Conservation (phyloP, 2,888 invertebrate genomes). For the Willowsia nigromaculata region DNA sequence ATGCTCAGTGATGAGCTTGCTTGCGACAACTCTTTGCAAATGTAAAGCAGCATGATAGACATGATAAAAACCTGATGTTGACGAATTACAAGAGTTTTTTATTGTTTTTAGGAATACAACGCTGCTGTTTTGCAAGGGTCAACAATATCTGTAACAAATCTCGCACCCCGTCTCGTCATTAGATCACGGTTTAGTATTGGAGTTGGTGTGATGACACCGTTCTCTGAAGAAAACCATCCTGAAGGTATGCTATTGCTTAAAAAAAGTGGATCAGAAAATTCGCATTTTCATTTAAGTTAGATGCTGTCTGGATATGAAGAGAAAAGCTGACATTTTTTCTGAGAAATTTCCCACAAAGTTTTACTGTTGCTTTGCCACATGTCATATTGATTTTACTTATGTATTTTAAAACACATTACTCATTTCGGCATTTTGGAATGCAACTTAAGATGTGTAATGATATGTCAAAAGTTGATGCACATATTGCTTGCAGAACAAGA, state of each 20-base stretch:
- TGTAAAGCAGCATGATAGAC: constrained; percentile 30
- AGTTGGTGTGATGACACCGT: constrained; percentile 78
- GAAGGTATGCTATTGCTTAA: constrained; percentile 65
- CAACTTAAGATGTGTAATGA: no score
- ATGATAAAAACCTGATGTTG: constrained; percentile 58
- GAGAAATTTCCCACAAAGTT: not conserved
- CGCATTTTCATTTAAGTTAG: not conserved
- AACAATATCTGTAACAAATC: constrained; percentile 75
- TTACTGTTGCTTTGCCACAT: constrained; percentile 19
- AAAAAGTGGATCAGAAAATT: not conserved
- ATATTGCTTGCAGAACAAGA: not conserved
- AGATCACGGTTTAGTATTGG: constrained; percentile 78
- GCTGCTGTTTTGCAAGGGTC: constrained; percentile 77
- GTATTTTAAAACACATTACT: not conserved
- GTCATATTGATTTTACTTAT: constrained; percentile 11
- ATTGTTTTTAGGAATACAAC: constrained; percentile 74
- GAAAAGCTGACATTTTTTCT: not conserved
- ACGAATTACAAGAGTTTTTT: constrained; percentile 52
- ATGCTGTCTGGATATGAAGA: constrained; percentile 23
- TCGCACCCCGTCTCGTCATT: constrained; percentile 76
- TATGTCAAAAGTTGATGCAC: not conserved
- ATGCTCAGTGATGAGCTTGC: not conserved
- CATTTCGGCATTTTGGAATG: constrained; percentile 19
- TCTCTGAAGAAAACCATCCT: constrained; percentile 75
- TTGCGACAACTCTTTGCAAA: not conserved